These are phyloP conservation scores for Sarcoramphus papa DNA, from an alignment of 2,797 vertebrate species.

Conservation along the genomic window DNA sequence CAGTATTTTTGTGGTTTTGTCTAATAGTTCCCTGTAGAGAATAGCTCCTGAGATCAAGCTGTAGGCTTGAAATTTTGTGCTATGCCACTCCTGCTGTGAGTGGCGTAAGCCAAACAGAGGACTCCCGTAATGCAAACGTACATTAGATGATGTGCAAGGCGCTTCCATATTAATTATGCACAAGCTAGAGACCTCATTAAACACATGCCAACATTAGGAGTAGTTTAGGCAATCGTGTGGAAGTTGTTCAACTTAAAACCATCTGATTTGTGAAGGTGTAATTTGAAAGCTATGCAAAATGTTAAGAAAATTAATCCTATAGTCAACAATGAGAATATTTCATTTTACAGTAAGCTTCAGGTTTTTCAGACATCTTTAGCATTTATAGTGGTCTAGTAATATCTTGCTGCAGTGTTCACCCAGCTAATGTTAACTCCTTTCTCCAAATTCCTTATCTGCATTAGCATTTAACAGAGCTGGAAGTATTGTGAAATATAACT, in stretches of 20 bases:
- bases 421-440: background rate
- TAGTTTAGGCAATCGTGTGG: background rate
- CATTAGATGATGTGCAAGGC: background rate
- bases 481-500: background rate
- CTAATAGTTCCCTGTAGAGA: background rate
- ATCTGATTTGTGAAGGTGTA: background rate
- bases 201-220: fast-evolving
- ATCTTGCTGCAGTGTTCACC: background rate
- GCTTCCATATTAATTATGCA: background rate
- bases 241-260: background rate
- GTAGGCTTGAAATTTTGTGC: background rate
- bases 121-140: background rate
- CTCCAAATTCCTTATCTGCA: background rate
- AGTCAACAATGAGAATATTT: background rate
- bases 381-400: background rate
- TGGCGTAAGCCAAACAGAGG: background rate
- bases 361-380: background rate
- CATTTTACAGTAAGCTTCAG: background rate
- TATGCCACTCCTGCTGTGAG: background rate
- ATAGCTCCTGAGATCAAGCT: background rate
- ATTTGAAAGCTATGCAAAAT: background rate
- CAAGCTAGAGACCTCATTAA: background rate
- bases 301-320: background rate
- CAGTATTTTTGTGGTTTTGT: background rate
- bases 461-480: background rate